Base-by-base conservation (phyloP, 2,888 invertebrate species). In the Leptopilina myrica region DNA sequence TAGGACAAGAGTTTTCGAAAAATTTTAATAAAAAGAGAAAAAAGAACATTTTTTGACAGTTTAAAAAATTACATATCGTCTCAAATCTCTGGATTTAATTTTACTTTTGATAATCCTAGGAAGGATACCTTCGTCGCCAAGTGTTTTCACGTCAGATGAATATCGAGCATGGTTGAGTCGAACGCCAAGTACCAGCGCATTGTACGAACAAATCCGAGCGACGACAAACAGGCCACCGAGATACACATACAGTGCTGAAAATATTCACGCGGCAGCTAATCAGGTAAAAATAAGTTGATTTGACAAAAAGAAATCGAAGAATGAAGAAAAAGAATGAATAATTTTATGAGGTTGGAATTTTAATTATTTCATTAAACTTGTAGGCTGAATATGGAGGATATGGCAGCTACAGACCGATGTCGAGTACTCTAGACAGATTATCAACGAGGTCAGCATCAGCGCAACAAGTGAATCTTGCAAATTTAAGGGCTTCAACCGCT, bases 81-180 rank as follows among this genome's bases (percentile, higher is more conserved):
- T 33, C 2, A 3, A 33, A 33, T 33, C 33, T 2, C 33, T 33
- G 33, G 33, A 33, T 33, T 33, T 26, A 73, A 73, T 66, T 12
- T 43, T 67, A 8, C 64, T 40, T 26, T 73, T 46, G 73, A 26
- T 20, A 77, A 77, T 83, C 81, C 75, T 85, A 92, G 92, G 92
- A 79, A 91, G 92, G 80, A 91, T 93, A 88, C 92, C 92, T 59
- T 93, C 92, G 76, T 92, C 93, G 69, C 92, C 93, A 46, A 92
- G 92, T 87, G 92, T 97, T 91, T 97, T 97, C 93, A 97, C 97
- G 84, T 96, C 97, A 89, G 97, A 97, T 92, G 98, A 98, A 92
- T 98, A 98, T 92, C 95, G 97, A 85, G 97, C 98, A 85, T 98
- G 98, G 98, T 92, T 98, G 89, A 95, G 97, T 82, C 94, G 97